Conservation (phyloP, 2,888 invertebrate genomes). For the Eupithecia vulgata region DNA sequence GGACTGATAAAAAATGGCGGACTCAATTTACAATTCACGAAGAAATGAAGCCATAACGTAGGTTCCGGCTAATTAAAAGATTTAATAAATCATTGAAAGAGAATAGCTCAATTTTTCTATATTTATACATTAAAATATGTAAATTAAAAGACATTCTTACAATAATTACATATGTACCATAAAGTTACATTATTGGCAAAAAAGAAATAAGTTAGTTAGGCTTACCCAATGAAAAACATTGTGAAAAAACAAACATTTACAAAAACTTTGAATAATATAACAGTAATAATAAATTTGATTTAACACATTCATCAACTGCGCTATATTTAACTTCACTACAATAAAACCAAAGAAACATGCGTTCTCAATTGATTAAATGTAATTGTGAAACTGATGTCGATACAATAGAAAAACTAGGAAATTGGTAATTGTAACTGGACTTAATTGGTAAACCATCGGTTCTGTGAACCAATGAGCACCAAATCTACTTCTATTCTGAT, state of each 20-base stretch:
- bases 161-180: no score
- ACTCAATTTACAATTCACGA: not conserved
- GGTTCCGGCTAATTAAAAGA: not conserved
- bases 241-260: not conserved
- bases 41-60: not conserved
- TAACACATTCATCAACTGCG: constrained; percentile 40
- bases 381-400: constrained; percentile 51
- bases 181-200: no score
- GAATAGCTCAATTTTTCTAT: no score
- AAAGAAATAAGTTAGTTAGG: no score
- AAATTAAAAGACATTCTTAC: no score
- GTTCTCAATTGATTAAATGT: constrained; percentile 57
- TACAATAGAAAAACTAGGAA: constrained; percentile 52
- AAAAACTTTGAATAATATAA: constrained; percentile 15
- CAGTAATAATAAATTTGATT: constrained; percentile 39
- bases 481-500: not conserved
- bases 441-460: not conserved
- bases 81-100: not conserved
- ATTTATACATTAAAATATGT: no score
- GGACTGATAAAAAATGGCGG: constrained; percentile 21
- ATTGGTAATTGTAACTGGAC: constrained; percentile 50
- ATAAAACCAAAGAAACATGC: constrained; percentile 45
- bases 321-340: constrained; percentile 26
- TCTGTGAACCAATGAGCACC: constrained; percentile 14
- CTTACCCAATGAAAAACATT: not conserved